Percentiles rank a stretch among this genome's conserved stretches.
Evolutionary conservation across 2,113 vertebrate species (phyloP).

Genomic region (Centropus bengalensis): DNA sequence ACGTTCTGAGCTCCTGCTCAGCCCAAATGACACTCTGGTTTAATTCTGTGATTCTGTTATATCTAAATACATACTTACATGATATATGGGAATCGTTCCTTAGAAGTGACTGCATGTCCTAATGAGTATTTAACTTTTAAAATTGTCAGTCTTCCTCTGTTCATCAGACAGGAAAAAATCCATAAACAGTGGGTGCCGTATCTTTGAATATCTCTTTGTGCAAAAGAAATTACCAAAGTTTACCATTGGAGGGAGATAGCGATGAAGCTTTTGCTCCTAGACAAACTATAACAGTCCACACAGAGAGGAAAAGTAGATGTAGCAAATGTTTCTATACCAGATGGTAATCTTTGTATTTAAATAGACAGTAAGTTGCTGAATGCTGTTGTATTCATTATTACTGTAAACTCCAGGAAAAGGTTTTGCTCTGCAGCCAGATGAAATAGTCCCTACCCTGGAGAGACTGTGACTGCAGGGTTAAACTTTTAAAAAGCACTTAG

Average conservation of each 20-base stretch:
- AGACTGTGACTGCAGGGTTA: not conserved
- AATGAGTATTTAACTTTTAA: not conserved
- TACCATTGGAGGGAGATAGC: slow-evolving; percentile 63
- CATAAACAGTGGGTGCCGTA: not conserved
- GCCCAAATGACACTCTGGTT: not conserved
- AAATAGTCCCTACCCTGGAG: not conserved
- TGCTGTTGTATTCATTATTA: not conserved
- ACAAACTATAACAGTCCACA: not conserved
- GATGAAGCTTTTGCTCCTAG: slow-evolving; percentile 17
- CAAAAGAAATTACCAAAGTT: slow-evolving; percentile 21
- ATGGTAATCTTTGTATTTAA: not conserved
- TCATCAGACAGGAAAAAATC: not conserved
- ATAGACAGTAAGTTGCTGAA: not conserved
- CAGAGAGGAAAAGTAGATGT: not conserved
- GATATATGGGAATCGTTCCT: not conserved
- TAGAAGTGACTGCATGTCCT: not conserved
- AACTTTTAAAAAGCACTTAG: not conserved
- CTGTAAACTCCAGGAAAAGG: not conserved
- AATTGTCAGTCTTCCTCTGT: not conserved
- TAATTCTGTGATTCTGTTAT: not conserved
- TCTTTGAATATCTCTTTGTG: not conserved
- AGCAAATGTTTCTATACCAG: not conserved
- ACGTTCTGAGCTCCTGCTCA: not conserved
- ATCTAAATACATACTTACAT: not conserved
- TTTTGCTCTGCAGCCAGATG: not conserved